Base-by-base conservation (phyloP, 2,888 invertebrate species). In the Thyatira batis region DNA sequence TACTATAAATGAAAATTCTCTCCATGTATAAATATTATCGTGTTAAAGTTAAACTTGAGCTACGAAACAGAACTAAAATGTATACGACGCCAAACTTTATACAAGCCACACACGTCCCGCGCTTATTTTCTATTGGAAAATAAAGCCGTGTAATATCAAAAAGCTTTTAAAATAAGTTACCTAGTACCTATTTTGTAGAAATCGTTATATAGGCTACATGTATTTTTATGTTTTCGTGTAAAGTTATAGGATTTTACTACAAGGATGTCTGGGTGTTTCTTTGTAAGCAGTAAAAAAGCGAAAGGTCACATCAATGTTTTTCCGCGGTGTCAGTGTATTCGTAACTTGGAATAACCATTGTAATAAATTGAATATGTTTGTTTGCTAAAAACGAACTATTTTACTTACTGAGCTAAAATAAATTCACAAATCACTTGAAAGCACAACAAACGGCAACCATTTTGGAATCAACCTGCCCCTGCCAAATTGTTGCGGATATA, bases 371-470 rank as follows among this genome's bases (percentile, higher is more conserved):
- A 28, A 21, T n/a, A 50, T 13, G 33, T 44, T 21, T 25, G 44
- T 51, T 50, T 13, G 44, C 13, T 13, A 30, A 33, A 43, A 53
- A 55, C 46, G 17, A 27, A 30, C 44, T 23, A 13, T 55, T 57
- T 54, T 53, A 78, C 80, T 82, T 71, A 80, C 80, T 61, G 74
- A 68, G 25, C 58, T 45, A 59, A 65, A 72, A 73, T 71, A 71
- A 67, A 67, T 74, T 67, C 73, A 79, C 75, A 80, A 82, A 76
- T 85, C 81, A 84, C 81, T 73, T 65, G 71, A 78, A 86, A 91
- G 89, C 92, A 92, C 92, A 92, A 92, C 92, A 92, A 92, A 92
- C 91, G 90, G 73, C 89, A 85, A 89, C 92, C 92, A 92, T 92
- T 87, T 92, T 92, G 92, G 88, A 90, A 83, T 83, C 82, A 85